These are phyloP conservation scores for Coecobrya sp. DNA, from an alignment of 2,888 invertebrate genomes.

Conservation along the genomic window DNA sequence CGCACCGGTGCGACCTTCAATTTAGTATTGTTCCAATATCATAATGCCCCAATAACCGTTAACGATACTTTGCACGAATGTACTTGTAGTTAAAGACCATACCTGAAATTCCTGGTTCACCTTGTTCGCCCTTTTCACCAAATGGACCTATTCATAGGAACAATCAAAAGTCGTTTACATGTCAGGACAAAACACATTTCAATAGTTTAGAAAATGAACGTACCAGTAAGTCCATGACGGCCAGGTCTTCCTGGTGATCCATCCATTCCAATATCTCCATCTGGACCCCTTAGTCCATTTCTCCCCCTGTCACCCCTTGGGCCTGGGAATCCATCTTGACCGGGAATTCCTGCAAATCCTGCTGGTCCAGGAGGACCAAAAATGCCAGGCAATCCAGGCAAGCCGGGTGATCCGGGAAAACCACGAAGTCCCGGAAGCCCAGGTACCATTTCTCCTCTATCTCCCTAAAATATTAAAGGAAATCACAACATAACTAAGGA, in stretches of 20 bases:
- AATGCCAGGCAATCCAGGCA: slow-evolving; percentile 89
- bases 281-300: slow-evolving; percentile 84
- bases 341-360: slow-evolving; percentile 87
- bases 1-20: slow-evolving; percentile 45
- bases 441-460: slow-evolving; percentile 88
- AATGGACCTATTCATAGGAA: slow-evolving; percentile 43
- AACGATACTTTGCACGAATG: too few species aligned
- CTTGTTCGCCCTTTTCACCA: slow-evolving; percentile 76
- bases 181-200: not conserved
- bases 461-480: slow-evolving; percentile 65
- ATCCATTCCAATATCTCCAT: slow-evolving; percentile 72
- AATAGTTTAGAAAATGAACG: not conserved
- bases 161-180: not conserved
- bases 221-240: slow-evolving; percentile 47
- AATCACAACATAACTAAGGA: too few species aligned
- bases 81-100: not conserved
- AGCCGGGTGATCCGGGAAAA: slow-evolving; percentile 90
- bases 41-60: not conserved
- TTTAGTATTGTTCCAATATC: not conserved
- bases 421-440: slow-evolving; percentile 89
- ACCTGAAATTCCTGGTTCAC: slow-evolving; percentile 40
- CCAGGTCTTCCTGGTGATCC: slow-evolving; percentile 71
- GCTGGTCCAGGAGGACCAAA: slow-evolving; percentile 83
- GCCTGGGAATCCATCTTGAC: slow-evolving; percentile 86
- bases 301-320: slow-evolving; percentile 85